Conservation (phyloP, 2,888 invertebrate genomes). For the Melipona beecheii region DNA sequence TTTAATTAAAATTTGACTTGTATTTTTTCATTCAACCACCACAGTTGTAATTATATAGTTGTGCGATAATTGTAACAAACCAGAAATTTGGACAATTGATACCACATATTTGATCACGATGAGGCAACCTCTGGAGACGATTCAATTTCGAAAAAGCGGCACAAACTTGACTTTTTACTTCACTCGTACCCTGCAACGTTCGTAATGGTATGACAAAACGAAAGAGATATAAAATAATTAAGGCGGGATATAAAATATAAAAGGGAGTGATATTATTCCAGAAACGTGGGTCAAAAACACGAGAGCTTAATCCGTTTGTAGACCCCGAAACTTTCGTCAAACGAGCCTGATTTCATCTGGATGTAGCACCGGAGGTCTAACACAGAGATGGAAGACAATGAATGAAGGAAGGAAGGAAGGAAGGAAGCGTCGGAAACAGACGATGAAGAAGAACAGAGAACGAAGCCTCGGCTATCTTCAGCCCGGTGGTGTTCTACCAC, state of each 20-base stretch:
- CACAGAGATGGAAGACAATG: conserved; percentile 36
- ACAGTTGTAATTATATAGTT: too few relatives aligned
- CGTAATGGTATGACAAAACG: not conserved
- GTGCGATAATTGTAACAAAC: not conserved
- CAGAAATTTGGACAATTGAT: conserved; percentile 43
- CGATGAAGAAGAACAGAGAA: conserved; percentile 46
- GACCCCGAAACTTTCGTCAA: conserved; percentile 50
- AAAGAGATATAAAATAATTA: not conserved
- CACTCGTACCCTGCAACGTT: too few relatives aligned
- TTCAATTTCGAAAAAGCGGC: conserved; percentile 46
- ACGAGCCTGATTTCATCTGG: conserved; percentile 62
- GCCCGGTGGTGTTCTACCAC: conserved; percentile 67
- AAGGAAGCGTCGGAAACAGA: conserved; percentile 18
- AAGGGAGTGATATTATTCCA: not conserved
- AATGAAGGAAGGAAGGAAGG: conserved; percentile 32
- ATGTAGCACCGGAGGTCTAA: conserved; percentile 31
- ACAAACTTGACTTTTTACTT: too few relatives aligned
- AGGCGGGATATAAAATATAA: not conserved
- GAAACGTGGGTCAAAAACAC: not conserved
- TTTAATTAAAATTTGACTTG: too few relatives aligned
- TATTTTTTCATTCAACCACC: too few relatives aligned
- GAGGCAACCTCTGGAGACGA: conserved; percentile 56
- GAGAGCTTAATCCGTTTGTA: conserved; percentile 36
- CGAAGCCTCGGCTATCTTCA: conserved; percentile 61
- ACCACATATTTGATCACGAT: conserved; percentile 57